Conservation (phyloP, 2,888 invertebrate genomes). For the Tanypteryx hageni region DNA sequence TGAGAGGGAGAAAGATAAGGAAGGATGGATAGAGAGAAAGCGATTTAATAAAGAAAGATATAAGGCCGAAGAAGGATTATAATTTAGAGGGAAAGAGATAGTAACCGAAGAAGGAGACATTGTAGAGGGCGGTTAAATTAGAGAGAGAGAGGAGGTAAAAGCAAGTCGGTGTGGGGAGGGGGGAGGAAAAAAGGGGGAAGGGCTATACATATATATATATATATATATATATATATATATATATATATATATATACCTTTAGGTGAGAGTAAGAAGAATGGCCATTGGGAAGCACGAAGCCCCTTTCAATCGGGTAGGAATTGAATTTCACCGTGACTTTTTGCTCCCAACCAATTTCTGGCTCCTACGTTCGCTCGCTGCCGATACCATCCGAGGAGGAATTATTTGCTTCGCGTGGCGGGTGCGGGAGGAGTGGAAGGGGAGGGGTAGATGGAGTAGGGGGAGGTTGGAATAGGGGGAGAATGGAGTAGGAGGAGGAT, state of each 20-base stretch:
- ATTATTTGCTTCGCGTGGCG: constrained; percentile 10
- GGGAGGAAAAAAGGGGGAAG: not conserved
- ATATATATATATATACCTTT: not conserved
- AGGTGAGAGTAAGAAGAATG: constrained; percentile 23
- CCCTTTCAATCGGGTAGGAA: constrained; percentile 8
- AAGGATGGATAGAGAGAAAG: not conserved
- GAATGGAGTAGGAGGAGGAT: not conserved
- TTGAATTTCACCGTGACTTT: constrained; percentile 22
- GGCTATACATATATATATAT: not conserved
- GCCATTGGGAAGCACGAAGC: not conserved
- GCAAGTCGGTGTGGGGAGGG: not conserved
- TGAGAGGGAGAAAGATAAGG: not conserved
- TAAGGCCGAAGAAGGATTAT: not conserved
- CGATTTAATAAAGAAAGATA: not conserved
- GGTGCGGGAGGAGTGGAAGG: not conserved
- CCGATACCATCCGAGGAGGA: constrained; percentile 8
- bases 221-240: not conserved
- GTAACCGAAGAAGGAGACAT: no score
- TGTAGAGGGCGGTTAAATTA: no score
- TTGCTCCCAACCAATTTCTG: constrained; percentile 27
- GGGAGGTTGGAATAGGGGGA: not conserved
- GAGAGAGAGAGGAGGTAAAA: not conserved
- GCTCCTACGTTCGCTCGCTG: constrained; percentile 17
- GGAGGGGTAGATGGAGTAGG: not conserved
- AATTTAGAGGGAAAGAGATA: no score